Evolutionary conservation across 1,140 invertebrate species (phyloP), one percentile per base, ranked within the genome.

Genomic region (Leptinotarsa texana): DNA sequence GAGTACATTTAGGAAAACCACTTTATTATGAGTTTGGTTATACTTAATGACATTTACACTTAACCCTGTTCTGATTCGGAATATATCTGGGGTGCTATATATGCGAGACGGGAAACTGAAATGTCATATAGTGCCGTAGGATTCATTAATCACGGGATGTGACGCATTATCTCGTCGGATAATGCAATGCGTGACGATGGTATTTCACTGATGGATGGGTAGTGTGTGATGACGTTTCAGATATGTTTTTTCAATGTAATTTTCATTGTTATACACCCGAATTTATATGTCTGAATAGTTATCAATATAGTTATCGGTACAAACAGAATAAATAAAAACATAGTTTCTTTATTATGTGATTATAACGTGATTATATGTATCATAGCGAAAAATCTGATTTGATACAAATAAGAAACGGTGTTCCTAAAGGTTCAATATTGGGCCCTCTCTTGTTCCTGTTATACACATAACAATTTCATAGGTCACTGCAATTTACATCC

Each of bases 141-240:
- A 75, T 66, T 75, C 76, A 79, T 79, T 79, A 79, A 79, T 79
- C 78, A 79, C 72, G 74, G 63, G 78, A 75, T 75, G 74, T 79
- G 78, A 79, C 71, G 75, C 74, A 75, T 79, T 79, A 79, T 79
- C 78, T 77, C 66, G 13, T 27, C 33, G 33, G 66, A 33, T 68
- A 68, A 57, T 57, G 51, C 51, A 57, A 57, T 57, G 51, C n/a
- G 15, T 57, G n/a, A 57, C 51, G 51, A 57, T 18, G 51, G n/a
- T 57, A 57, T 57, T 57, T 57, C 51, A 57, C 51, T 42, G 33
- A 42, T 17, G 51, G 51, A 18, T 57, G 51, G 51, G n/a, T 57
- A 57, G n/a, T 18, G 51, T 8, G 51, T 17, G n/a, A 15, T 17
- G n/a, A 17, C 15, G n/a, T 17, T 57, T 57, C 51, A 57, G 51